Base-by-base conservation (phyloP, 2,113 vertebrate species). In the Camelus dromedarius region DNA sequence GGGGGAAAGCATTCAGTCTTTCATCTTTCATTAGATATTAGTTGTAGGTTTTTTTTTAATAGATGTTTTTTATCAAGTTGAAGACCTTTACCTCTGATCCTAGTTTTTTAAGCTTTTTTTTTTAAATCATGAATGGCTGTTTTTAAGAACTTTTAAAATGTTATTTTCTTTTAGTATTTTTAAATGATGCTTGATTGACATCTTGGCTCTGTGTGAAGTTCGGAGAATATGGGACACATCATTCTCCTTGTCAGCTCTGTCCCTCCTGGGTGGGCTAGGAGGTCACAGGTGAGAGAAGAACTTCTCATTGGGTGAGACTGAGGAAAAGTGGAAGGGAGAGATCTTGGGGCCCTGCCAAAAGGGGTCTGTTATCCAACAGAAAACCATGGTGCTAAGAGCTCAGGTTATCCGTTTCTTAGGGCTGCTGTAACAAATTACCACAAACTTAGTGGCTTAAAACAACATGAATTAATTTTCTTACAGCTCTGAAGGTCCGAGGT, bases 131-230 rank as follows among this genome's bases (percentile, higher is more conserved):
- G 38, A 83, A 76, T 88, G 69, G 24, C 11, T 80, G 12, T 86
- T 95, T 92, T 38, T 26, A 92, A 76, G 86, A 91, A 91, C 24
- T 46, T 96, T 54, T 30, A 76, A 88, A 75, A 62, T 89, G 38
- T 92, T 85, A 73, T 73, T 80, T 90, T 91, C 52, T 93, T 81
- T 89, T 67, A 62, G 19, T 28, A 81, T 69, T 90, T 95, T 66
- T 8, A 6, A 81, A 73, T 54, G 35, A 48, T 79, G 18, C 48
- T 81, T 91, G n/a, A 46, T n/a, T 91, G 87, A 50, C 20, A 67
- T 62, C 13, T 58, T 80, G 48, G 19, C 26, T 93, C 14, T 91
- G 24, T n/a, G 48, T 86, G 66, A 91, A 73, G 50, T 91, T 91
- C 73, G 91, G 38, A 69, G n/a, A 52, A 84, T 30, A 56, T 81